phyloP scores from a whole-genome alignment of 2,888 invertebrate species.

The Standfussiana lucernea region DNA sequence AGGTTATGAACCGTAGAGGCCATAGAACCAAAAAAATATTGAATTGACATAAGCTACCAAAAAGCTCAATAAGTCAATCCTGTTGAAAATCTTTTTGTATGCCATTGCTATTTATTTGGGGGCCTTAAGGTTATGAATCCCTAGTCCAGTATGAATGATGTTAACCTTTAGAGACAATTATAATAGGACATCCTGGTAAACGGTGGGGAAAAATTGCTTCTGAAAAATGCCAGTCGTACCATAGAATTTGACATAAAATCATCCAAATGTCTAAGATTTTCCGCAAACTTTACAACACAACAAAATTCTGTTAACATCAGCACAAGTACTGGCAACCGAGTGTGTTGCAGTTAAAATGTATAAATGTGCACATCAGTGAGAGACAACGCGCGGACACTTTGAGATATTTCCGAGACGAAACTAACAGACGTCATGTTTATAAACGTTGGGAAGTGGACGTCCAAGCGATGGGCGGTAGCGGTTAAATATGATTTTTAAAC shows the following conservation, averaged over 20 bases:
- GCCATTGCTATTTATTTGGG: too few species aligned
- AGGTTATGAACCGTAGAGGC: not conserved
- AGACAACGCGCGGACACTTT: slow-evolving; percentile 70
- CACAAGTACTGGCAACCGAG: not conserved
- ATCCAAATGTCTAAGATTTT: not conserved
- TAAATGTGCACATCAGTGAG: slow-evolving; percentile 63
- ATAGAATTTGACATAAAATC: not conserved
- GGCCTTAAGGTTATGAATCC: too few species aligned
- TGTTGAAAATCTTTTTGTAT: too few species aligned
- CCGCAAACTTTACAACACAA: not conserved
- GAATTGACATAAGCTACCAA: too few species aligned
- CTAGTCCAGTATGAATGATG: too few species aligned
- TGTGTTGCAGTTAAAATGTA: slow-evolving; percentile 66
- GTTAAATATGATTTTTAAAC: not conserved
- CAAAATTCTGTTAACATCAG: not conserved
- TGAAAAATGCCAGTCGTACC: too few species aligned
- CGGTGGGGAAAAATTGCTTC: too few species aligned
- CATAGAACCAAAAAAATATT: not conserved
- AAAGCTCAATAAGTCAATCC: too few species aligned
- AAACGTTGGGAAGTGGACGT: slow-evolving; percentile 54
- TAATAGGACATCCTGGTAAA: too few species aligned
- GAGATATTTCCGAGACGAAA: slow-evolving; percentile 71
- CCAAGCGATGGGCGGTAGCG: slow-evolving; percentile 31
- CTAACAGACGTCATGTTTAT: slow-evolving; percentile 70
- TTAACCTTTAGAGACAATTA: too few species aligned